Conservation (phyloP, 2,113 vertebrate genomes). For the Corythoichthys haematopterus region DNA sequence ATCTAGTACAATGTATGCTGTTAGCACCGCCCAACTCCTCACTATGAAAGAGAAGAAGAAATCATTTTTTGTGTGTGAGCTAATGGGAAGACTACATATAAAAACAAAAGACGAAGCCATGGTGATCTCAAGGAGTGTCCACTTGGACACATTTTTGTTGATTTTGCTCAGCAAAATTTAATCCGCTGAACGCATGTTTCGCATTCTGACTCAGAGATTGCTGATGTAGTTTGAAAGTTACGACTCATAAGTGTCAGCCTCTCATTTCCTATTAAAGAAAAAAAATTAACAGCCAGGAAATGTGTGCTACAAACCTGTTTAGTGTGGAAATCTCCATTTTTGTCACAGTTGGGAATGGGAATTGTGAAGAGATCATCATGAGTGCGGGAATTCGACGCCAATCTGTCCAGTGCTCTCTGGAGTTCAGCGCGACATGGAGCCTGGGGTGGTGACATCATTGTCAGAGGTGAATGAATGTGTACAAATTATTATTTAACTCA, state of each 20-base stretch:
- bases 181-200: slow-evolving; percentile 28
- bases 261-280: slow-evolving; percentile 32
- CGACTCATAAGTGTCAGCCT: slow-evolving; percentile 28
- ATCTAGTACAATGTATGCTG: slow-evolving; percentile 30
- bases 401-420: slow-evolving; percentile 81
- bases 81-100: slow-evolving; percentile 22
- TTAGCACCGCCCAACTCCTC: slow-evolving; percentile 10
- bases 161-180: slow-evolving; percentile 47
- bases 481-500: not conserved
- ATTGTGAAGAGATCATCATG: slow-evolving; percentile 87
- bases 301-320: slow-evolving; percentile 78
- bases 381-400: slow-evolving; percentile 82
- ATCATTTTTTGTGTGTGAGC: slow-evolving; percentile 41
- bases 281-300: not conserved
- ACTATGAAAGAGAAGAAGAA: slow-evolving; percentile 20
- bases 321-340: slow-evolving; percentile 86
- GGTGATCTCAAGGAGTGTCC: slow-evolving; percentile 28
- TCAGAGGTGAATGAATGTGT: not conserved
- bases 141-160: slow-evolving; percentile 41
- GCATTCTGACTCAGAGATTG: slow-evolving; percentile 33
- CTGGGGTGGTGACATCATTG: slow-evolving; percentile 47
- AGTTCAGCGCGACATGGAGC: slow-evolving; percentile 87
- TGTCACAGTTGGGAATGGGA: slow-evolving; percentile 93
- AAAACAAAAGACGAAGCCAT: slow-evolving; percentile 31
- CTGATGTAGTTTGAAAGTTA: slow-evolving; percentile 27